Percentiles rank a stretch among this genome's conserved stretches.
Evolutionary conservation across 1,140 invertebrate genomes (phyloP).

Genomic region (Ceratosolen solmsi): DNA sequence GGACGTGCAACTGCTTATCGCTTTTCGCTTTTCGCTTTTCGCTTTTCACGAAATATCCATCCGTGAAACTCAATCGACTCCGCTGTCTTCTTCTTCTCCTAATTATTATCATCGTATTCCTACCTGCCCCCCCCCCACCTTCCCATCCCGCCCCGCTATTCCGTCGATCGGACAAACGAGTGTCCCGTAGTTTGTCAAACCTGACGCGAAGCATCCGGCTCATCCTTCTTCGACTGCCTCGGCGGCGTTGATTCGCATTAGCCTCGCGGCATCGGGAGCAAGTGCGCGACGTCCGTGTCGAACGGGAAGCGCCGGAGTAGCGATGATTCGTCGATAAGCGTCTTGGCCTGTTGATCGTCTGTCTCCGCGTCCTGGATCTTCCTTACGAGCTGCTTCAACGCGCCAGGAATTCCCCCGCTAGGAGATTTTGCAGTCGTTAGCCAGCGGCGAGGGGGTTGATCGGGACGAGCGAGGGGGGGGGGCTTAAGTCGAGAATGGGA

Average conservation of each 20-base stretch:
- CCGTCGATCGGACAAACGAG: too few relatives aligned
- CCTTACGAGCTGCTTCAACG: not conserved
- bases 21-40: not conserved
- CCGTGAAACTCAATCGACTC: too few relatives aligned
- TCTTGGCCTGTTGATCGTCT: too few relatives aligned
- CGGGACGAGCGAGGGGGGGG: too few relatives aligned
- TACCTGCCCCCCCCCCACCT: too few relatives aligned
- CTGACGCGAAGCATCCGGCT: not conserved
- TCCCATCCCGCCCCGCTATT: not conserved
- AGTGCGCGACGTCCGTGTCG: conserved; percentile 1
- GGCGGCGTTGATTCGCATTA: conserved; percentile 48
- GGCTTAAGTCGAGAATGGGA: too few relatives aligned
- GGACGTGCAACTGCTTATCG: not conserved
- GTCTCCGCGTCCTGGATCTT: not conserved
- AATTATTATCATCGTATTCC: too few relatives aligned
- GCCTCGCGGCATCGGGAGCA: conserved; percentile 13
- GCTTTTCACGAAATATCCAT: not conserved
- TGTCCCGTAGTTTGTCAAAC: conserved; percentile 60
- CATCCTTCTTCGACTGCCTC: conserved; percentile 25
- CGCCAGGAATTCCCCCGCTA: not conserved
- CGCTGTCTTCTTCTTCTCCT: too few relatives aligned
- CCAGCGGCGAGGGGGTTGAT: too few relatives aligned
- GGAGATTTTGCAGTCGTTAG: not conserved
- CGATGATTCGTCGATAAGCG: conserved; percentile 39
- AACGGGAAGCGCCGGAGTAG: not conserved